These are phyloP conservation scores for Sternarchorhynchus goeldii DNA, from an alignment of 2,797 vertebrate species.

Conservation along the genomic window DNA sequence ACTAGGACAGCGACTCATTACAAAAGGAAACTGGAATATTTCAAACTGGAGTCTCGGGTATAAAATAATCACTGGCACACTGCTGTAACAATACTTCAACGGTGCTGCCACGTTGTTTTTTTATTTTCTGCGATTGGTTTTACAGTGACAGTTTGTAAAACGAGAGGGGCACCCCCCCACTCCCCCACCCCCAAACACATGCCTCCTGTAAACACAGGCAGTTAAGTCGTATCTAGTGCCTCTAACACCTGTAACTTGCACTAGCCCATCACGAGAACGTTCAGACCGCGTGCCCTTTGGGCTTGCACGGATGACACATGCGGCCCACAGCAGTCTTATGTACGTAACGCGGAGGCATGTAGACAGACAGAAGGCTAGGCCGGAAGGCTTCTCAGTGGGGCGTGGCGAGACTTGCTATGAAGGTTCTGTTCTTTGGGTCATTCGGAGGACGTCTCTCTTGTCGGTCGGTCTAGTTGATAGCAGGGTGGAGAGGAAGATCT, in stretches of 20 bases:
- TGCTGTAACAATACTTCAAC: slow-evolving; percentile 24
- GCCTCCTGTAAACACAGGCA: slow-evolving; percentile 51
- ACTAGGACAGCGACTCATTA: slow-evolving; percentile 16
- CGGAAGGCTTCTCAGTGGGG: slow-evolving; percentile 72
- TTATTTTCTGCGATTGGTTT: slow-evolving; percentile 51
- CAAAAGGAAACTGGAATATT: slow-evolving; percentile 21
- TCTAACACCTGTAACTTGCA: slow-evolving; percentile 33
- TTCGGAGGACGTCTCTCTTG: slow-evolving; percentile 39
- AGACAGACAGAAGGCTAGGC: slow-evolving; percentile 62
- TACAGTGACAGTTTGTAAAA: slow-evolving; percentile 49
- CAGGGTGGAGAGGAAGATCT: slow-evolving; percentile 52
- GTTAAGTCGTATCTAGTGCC: slow-evolving; percentile 43
- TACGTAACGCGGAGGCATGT: slow-evolving; percentile 69
- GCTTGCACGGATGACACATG: slow-evolving; percentile 22
- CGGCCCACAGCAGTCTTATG: slow-evolving; percentile 67
- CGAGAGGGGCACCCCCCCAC: slow-evolving; percentile 26
- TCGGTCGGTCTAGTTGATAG: slow-evolving; percentile 47
- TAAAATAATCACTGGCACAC: slow-evolving; percentile 35
- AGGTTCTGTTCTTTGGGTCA: slow-evolving; percentile 53
- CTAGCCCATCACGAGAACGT: slow-evolving; percentile 35
- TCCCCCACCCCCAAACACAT: slow-evolving; percentile 19
- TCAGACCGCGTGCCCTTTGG: slow-evolving; percentile 14
- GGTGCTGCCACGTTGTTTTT: slow-evolving; percentile 42
- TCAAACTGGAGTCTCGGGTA: slow-evolving; percentile 19
- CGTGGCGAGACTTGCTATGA: slow-evolving; percentile 46